Percentiles rank a stretch among this genome's conserved stretches.
These are phyloP conservation scores for Python bivittatus DNA, from an alignment of 2,113 vertebrate species.

Conservation along the genomic window DNA sequence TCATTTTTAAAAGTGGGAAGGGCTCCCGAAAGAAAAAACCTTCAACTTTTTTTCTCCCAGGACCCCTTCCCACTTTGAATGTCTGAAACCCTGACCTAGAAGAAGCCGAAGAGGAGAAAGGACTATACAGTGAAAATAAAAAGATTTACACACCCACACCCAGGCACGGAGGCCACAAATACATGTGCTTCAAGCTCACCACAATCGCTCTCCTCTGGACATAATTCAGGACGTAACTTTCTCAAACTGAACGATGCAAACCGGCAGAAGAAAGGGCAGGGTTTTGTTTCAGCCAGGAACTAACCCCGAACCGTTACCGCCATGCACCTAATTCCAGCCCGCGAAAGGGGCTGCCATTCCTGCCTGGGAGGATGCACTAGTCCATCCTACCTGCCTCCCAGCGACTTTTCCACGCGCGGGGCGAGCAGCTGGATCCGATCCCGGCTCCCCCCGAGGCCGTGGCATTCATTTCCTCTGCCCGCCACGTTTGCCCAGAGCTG, in stretches of 20 bases:
- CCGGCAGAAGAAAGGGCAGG: neutral
- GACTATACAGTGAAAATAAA: neutral
- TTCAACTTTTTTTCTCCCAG: too few species aligned
- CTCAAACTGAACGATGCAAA: neutral
- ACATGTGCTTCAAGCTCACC: neutral
- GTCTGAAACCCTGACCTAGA: neutral
- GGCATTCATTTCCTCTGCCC: neutral
- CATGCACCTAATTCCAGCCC: neutral
- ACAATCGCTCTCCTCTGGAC: neutral
- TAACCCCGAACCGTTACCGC: neutral
- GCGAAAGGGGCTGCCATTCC: neutral
- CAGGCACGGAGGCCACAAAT: too few species aligned
- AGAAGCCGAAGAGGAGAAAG: too few species aligned
- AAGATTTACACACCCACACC: neutral
- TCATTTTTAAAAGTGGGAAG: neutral
- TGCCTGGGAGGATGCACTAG: rapidly evolving
- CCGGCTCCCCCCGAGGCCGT: rapidly evolving
- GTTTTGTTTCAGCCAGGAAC: neutral
- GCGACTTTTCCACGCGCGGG: rapidly evolving
- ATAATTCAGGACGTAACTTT: neutral
- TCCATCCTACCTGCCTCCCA: neutral
- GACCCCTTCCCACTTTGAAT: too few species aligned
- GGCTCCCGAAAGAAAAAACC: neutral
- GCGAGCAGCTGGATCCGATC: neutral
- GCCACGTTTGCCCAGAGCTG: neutral